Evolutionary conservation across 2,888 invertebrate species (phyloP).

Genomic region (Drosophila siamana): DNA sequence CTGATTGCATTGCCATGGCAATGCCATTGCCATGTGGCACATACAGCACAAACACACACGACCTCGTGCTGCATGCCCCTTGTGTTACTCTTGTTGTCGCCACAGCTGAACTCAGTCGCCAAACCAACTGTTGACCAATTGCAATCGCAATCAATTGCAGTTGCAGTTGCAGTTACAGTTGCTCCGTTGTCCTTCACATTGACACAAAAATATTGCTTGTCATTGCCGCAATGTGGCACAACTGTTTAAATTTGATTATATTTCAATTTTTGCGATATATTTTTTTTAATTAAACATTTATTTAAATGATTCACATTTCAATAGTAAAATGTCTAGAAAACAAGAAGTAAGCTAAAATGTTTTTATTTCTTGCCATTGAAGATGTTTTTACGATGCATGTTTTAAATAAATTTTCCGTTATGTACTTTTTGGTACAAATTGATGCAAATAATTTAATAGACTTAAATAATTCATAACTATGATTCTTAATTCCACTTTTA

Average conservation of each 20-base stretch:
- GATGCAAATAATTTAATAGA: too few relatives aligned
- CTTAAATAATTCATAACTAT: too few relatives aligned
- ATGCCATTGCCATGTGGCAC: slow-evolving; percentile 33
- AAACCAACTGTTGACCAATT: slow-evolving; percentile 35
- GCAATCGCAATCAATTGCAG: slow-evolving; percentile 36
- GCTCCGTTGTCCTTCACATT: slow-evolving; percentile 64
- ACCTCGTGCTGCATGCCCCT: slow-evolving; percentile 29
- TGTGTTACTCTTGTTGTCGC: slow-evolving; percentile 10
- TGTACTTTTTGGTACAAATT: too few relatives aligned
- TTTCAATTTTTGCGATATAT: not conserved
- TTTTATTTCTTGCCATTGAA: too few relatives aligned
- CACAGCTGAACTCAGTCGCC: slow-evolving; percentile 46
- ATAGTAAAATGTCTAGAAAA: too few relatives aligned
- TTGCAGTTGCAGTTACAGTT: not conserved
- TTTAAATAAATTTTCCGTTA: too few relatives aligned
- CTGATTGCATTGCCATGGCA: slow-evolving; percentile 54
- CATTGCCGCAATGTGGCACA: not conserved
- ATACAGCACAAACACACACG: slow-evolving; percentile 24
- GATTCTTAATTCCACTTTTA: too few relatives aligned
- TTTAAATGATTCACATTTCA: too few relatives aligned
- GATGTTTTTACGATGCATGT: too few relatives aligned
- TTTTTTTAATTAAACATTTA: too few relatives aligned
- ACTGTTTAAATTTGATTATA: not conserved
- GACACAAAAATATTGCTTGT: slow-evolving; percentile 63
- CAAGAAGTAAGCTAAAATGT: too few relatives aligned